phyloP scores from a whole-genome alignment of 37 sponge, comb jelly and placozoan species.

The Cliona cf. orientalis region DNA sequence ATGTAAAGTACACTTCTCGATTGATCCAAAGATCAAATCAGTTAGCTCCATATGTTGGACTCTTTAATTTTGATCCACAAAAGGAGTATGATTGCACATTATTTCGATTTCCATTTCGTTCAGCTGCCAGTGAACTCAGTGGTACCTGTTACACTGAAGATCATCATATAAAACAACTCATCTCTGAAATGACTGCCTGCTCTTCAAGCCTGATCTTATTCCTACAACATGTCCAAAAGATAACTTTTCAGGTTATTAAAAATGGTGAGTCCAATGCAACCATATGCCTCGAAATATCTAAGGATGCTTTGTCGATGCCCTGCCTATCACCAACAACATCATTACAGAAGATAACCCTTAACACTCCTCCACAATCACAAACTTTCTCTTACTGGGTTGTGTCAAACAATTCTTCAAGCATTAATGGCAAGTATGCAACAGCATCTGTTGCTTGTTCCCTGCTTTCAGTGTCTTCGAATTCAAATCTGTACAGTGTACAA shows the following conservation, averaged over 20 bases:
- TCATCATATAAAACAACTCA: constrained; percentile 5
- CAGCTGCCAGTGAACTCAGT: constrained; percentile 58
- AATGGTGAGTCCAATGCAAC: background rate
- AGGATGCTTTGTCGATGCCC: too few relatives aligned
- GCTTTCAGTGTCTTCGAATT: background rate
- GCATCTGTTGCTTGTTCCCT: constrained; percentile 51
- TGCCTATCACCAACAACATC: too few relatives aligned
- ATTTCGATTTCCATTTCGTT: constrained; percentile 83
- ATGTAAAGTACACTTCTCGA: constrained; percentile 8
- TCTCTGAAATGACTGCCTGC: constrained; percentile 4
- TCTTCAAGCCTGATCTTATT: constrained; percentile 60
- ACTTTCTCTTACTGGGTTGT: too few relatives aligned
- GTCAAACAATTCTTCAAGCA: background rate
- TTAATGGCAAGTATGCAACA: background rate
- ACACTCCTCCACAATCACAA: too few relatives aligned
- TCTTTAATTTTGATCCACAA: constrained; percentile 42
- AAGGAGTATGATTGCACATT: constrained; percentile 55
- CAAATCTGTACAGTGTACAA: background rate
- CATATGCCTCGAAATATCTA: background rate
- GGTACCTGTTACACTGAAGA: constrained; percentile 7
- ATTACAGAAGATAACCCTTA: too few relatives aligned
- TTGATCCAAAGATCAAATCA: constrained; percentile 37
- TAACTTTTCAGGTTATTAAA: constrained; percentile 36
- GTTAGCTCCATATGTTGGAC: constrained; percentile 51
- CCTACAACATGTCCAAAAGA: constrained; percentile 43